A percentile compares a stretch with the other conserved stretches of the same genome.
Conservation (phyloP, 2,113 vertebrate genomes). For the Chaetorhynchus papuensis region DNA sequence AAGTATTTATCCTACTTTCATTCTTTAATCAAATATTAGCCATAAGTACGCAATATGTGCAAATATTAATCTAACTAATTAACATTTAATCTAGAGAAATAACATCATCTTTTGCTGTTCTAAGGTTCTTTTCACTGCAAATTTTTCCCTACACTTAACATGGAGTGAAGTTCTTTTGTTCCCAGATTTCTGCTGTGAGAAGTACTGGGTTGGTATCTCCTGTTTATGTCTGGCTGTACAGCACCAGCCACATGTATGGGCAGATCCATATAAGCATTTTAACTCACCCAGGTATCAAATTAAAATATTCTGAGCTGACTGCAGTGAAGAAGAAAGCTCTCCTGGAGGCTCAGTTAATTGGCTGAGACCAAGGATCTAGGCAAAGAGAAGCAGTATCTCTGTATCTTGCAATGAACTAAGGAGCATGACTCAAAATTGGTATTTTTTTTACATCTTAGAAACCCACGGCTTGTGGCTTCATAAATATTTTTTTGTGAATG, state of each 20-base stretch:
- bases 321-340: not conserved
- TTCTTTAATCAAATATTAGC: not conserved
- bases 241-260: not conserved
- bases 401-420: not conserved
- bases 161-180: not conserved
- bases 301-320: not conserved
- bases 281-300: not conserved
- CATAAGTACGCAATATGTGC: not conserved
- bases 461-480: not conserved
- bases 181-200: not conserved
- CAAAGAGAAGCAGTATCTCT: not conserved
- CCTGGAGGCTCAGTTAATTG: not conserved
- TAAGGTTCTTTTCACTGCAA: not conserved
- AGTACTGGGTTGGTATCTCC: not conserved
- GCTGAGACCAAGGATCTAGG: not conserved
- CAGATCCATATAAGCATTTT: not conserved
- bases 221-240: not conserved
- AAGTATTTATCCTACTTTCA: not conserved
- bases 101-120: not conserved
- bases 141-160: not conserved
- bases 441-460: not conserved
- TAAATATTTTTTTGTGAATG: not conserved
- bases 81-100: not conserved
- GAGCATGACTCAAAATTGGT: rapidly evolving
- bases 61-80: not conserved